Evolutionary conservation across 2,888 invertebrate genomes (phyloP).

Genomic region (Acleris literana): DNA sequence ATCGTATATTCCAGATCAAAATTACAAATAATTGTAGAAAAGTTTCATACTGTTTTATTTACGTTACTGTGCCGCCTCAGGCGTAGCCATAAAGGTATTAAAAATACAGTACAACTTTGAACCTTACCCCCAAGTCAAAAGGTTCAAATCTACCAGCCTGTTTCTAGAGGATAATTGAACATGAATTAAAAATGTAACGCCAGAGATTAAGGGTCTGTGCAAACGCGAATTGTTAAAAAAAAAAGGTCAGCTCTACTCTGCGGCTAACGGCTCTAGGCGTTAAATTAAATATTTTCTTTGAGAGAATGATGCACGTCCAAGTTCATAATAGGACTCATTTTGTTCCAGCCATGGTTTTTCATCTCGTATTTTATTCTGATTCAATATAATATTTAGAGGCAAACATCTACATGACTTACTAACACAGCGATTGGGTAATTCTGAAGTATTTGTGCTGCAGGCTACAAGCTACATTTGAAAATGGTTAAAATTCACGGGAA

Average conservation of each 20-base stretch:
- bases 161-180: conserved; percentile 28
- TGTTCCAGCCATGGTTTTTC: no score
- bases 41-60: conserved; percentile 5
- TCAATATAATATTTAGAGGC: no score
- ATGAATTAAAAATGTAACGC: conserved; percentile 33
- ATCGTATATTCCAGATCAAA: no score
- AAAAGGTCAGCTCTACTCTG: neutral
- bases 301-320: neutral
- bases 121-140: neutral
- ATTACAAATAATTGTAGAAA: no score
- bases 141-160: neutral
- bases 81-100: conserved; percentile 2
- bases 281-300: neutral
- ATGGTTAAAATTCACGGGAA: no score
- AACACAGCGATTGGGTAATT: no score
- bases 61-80: neutral
- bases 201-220: conserved; percentile 23
- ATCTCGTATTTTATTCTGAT: no score
- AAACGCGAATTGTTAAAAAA: conserved; percentile 6
- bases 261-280: neutral
- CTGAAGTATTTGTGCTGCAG: no score
- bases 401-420: no score
- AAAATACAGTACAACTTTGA: neutral
- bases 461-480: no score
- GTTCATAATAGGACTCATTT: no score